Base-by-base conservation (phyloP, 2,797 vertebrate genomes). In the Peromyscus nudipes region DNA sequence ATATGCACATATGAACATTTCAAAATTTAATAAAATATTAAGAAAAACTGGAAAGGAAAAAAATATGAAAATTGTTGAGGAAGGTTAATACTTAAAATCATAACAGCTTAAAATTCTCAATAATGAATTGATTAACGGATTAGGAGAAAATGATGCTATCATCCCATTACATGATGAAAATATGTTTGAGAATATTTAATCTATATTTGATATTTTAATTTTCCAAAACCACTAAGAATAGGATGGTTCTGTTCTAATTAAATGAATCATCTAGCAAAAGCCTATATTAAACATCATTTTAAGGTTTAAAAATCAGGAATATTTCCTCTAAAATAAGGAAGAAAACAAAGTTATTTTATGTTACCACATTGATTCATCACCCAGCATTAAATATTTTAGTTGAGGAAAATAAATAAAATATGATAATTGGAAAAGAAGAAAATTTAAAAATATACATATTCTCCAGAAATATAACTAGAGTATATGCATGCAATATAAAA, bases 121-220 rank as follows among this genome's bases (percentile, higher is more conserved):
- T 11, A 83, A 43, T 64, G 17, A 49, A 79, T 86, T 91, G 81
- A 83, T 95, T 62, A 85, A 81, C 4, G 64, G 46, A 85, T 85
- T 64, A 80, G 57, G 60, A 93, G 31, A 71, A 96, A 93, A 57
- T 1, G 25, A 81, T 84, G 3, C 55, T n/a, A 21, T 52, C 27
- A 57, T 81, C 87, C 87, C 12, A 73, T 73, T 91, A 91, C n/a
- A 64, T 96, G 65, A 88, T 88, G 79, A 82, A 93, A 89, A 89
- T 62, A 13, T 43, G 13, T 81, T 91, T 85, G 37, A 49, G 62
- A 77, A 40, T 89, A 80, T 62, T 84, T 95, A 11, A 52, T 49
- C 62, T 89, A 31, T n/a, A 77, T 75, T 91, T 83, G 25, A 84
- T 46, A 79, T 79, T 94, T 80, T 87, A 71, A 65, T 46, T 93